These are phyloP conservation scores for Strigamia crassipes DNA, from an alignment of 2,888 invertebrate genomes.

Conservation along the genomic window DNA sequence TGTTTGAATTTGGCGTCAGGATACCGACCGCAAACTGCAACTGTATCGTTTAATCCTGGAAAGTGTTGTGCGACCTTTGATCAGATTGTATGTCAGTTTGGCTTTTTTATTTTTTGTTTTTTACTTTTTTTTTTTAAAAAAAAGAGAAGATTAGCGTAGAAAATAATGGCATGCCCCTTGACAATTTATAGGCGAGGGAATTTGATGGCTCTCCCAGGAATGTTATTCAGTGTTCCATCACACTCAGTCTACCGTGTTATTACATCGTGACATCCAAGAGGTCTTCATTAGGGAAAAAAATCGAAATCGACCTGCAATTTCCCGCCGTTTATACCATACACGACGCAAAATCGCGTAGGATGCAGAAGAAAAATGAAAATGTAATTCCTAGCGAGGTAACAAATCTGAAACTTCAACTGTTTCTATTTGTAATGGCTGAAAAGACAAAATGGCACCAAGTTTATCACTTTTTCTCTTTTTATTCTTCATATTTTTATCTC, in stretches of 20 bases:
- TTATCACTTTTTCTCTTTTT: too few species aligned
- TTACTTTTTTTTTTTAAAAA: background rate
- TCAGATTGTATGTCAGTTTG: background rate
- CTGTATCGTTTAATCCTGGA: too few species aligned
- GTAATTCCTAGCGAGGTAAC: too few species aligned
- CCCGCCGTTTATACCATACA: background rate
- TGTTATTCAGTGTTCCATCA: constrained; percentile 30
- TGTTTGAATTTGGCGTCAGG: too few species aligned
- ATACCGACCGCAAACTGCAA: too few species aligned
- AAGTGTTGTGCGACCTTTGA: background rate
- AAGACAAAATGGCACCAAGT: too few species aligned
- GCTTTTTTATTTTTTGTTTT: too few species aligned
- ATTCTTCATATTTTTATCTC: too few species aligned
- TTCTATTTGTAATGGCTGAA: too few species aligned
- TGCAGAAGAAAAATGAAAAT: too few species aligned
- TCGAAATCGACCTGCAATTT: constrained; percentile 26
- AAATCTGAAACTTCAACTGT: too few species aligned
- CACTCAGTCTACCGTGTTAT: constrained; percentile 30
- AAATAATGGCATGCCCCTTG: background rate
- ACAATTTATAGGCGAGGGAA: constrained; percentile 26
- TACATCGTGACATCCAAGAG: constrained; percentile 29
- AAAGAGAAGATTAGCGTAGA: background rate
- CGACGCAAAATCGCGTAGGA: background rate
- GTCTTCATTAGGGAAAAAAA: constrained; percentile 17
- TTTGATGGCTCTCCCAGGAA: constrained; percentile 20